Evolutionary conservation across 2,797 vertebrate species (phyloP).

Genomic region (Oreortyx pictus): DNA sequence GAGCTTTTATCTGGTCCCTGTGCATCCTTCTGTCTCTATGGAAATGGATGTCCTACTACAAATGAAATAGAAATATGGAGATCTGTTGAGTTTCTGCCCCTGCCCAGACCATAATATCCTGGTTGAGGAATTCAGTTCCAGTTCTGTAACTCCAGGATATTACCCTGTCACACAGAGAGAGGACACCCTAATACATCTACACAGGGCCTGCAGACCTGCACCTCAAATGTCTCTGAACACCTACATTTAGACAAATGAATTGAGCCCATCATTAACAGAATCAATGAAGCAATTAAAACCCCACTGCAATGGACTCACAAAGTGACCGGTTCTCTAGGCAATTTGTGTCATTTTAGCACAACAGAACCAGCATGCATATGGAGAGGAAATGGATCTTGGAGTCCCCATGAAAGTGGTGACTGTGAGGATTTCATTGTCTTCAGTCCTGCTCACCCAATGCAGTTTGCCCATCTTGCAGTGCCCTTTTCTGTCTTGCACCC

Average conservation of each 20-base stretch:
- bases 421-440: not conserved
- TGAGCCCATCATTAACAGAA: not conserved
- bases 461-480: not conserved
- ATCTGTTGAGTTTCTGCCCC: not conserved
- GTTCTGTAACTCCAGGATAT: not conserved
- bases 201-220: not conserved
- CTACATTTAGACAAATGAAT: not conserved
- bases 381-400: not conserved
- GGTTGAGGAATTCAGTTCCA: not conserved
- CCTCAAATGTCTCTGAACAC: not conserved
- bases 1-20: not conserved
- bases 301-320: not conserved
- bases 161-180: accelerated
- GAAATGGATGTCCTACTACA: not conserved
- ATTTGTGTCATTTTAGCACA: not conserved
- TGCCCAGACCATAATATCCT: not conserved
- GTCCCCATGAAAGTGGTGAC: too few relatives aligned
- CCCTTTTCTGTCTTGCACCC: not conserved
- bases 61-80: not conserved
- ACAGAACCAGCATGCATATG: not conserved
- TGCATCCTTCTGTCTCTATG: not conserved
- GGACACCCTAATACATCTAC: not conserved
- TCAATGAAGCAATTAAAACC: not conserved
- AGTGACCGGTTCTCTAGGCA: not conserved
- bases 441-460: not conserved